Percentiles rank a stretch among this genome's conserved stretches.
Evolutionary conservation across 2,113 vertebrate genomes (phyloP).

Genomic region (Leptocoma aspasia): DNA sequence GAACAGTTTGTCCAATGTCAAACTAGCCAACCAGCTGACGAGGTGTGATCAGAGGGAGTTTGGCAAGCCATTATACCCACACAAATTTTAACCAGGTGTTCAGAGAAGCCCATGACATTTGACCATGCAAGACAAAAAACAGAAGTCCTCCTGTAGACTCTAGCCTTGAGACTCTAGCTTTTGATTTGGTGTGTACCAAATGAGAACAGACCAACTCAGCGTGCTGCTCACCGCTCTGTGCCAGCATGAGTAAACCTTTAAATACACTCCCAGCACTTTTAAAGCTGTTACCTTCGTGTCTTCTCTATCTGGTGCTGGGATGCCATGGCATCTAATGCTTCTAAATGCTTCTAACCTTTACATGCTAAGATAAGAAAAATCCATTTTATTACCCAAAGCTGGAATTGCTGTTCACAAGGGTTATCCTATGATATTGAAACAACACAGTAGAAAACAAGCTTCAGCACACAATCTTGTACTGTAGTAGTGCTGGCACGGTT

Average conservation of each 20-base stretch:
- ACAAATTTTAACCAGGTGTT: background rate
- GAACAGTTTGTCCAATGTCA: background rate
- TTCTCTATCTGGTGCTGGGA: background rate
- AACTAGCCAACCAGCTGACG: background rate
- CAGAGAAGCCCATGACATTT: background rate
- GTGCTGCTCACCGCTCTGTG: background rate
- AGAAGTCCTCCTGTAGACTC: background rate
- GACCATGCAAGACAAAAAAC: background rate
- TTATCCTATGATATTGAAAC: background rate
- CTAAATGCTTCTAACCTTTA: background rate
- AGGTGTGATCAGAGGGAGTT: background rate
- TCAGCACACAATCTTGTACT: background rate
- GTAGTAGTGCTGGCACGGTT: background rate
- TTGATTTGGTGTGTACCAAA: background rate
- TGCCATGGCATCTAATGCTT: background rate
- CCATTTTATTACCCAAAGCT: background rate
- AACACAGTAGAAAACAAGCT: background rate
- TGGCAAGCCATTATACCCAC: background rate
- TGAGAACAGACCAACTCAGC: background rate
- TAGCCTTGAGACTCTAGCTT: too few species aligned
- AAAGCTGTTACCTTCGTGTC: background rate
- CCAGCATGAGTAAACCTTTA: background rate
- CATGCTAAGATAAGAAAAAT: constrained; percentile 11
- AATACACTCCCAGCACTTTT: background rate
- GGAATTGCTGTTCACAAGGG: background rate